Evolutionary conservation across 2,888 invertebrate species (phyloP), one percentile per base, ranked within the genome.

Genomic region (Tupiocoris notatus): DNA sequence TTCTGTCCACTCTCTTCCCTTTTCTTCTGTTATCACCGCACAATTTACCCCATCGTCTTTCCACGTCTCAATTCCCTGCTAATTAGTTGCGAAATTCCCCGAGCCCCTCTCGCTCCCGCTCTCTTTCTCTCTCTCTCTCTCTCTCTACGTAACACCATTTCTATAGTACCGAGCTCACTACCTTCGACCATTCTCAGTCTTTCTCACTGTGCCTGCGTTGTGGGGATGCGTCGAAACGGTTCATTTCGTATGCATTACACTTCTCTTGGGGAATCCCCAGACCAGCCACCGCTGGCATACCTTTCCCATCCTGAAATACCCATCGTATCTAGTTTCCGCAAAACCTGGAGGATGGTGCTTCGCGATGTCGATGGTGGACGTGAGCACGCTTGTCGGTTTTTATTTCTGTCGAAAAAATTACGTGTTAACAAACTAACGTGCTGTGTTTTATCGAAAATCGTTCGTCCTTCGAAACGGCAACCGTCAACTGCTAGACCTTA

Each of bases 221-320:
- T n/a, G 39, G 24, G 22, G 18, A 59, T 18, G 56, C 64, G n/a
- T 20, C 2, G 64, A 21, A 23, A 20, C 65, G 65, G 65, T 65
- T 75, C 65, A 75, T 75, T 75, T 66, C 65, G 75, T 75, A 75
- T 75, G 75, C 75, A 75, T 75, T 75, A 75, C 75, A 75, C 65
- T 75, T 18, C 75, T 65, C 75, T 18, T n/a, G 75, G 39, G 65
- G 65, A 59, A n/a, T 17, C 65, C 58, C 65, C 73, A 16, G 18
- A 20, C 22, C 64, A n/a, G 22, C 64, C 64, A n/a, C 21, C 64
- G 3, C 64, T 20, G 18, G 12, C 39, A 39, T 7, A 39, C 39
- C 39, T 39, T 39, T 12, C 12, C 39, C 12, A 3, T 12, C n/a
- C 20, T 39, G 39, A 7, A 39, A 39, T 39, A 39, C 39, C 39